Conservation (phyloP, 2,797 vertebrate species). For the Taeniopygia guttata region DNA sequence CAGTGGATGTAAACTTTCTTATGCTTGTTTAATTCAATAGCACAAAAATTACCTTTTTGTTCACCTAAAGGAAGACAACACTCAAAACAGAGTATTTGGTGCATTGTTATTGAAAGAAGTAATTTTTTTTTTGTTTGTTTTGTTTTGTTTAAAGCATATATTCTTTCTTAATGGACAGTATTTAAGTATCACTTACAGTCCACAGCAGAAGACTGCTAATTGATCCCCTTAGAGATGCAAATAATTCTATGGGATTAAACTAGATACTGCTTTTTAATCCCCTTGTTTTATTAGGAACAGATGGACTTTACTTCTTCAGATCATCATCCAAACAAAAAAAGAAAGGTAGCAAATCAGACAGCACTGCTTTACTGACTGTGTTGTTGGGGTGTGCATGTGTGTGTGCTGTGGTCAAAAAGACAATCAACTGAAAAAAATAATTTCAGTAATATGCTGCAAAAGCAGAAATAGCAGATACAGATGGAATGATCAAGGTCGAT, state of each 20-base stretch:
- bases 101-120: background rate
- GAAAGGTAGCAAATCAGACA: constrained; percentile 82
- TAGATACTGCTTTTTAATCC: constrained; percentile 50
- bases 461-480: constrained; percentile 51
- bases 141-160: background rate
- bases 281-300: constrained; percentile 80
- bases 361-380: background rate
- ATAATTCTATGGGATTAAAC: constrained; percentile 17
- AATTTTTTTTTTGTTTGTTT: background rate
- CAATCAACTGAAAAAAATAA: background rate
- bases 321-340: constrained; percentile 92
- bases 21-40: background rate
- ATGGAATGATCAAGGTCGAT: background rate
- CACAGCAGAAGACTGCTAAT: background rate
- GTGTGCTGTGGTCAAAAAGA: background rate
- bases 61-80: background rate
- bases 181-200: background rate
- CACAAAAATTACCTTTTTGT: background rate
- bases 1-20: background rate
- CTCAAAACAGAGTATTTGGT: background rate
- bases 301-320: constrained; percentile 90
- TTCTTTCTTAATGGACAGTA: background rate
- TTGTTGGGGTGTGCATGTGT: constrained; percentile 13
- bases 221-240: background rate
- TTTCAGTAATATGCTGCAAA: constrained; percentile 60